Conservation (phyloP, 2,888 invertebrate species). For the Eupithecia inturbata region DNA sequence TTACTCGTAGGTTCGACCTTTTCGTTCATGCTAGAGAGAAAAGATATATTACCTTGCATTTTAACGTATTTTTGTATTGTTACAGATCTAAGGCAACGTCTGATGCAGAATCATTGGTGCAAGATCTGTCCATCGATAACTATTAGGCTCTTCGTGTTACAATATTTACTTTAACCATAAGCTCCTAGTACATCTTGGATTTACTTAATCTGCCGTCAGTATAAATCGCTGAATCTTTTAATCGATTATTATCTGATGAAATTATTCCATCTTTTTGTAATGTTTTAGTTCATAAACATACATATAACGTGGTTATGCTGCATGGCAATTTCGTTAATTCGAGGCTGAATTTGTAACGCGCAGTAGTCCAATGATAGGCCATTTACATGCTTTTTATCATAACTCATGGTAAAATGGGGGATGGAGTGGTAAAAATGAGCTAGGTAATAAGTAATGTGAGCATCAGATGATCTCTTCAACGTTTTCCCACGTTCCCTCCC, state of each 20-base stretch:
- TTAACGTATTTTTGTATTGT: conserved; percentile 54
- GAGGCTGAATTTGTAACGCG: conserved; percentile 60
- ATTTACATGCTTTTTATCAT: conserved; percentile 51
- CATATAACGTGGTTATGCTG: conserved; percentile 63
- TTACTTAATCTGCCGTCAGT: conserved; percentile 64
- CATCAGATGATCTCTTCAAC: conserved; percentile 57
- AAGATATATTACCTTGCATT: not conserved
- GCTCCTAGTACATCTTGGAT: conserved; percentile 47
- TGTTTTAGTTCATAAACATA: not conserved
- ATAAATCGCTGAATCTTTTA: conserved; percentile 59
- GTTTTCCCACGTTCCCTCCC: conserved; percentile 74
- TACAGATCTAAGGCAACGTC: conserved; percentile 71
- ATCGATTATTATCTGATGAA: conserved; percentile 14
- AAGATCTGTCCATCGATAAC: conserved; percentile 55
- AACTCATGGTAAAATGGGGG: conserved; percentile 60
- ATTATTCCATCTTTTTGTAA: conserved; percentile 35
- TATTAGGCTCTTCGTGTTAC: conserved; percentile 61
- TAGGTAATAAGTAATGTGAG: conserved; percentile 62
- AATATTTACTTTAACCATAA: conserved; percentile 9
- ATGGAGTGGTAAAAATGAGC: conserved; percentile 71
- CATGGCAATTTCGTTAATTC: conserved; percentile 66
- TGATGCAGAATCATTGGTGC: conserved; percentile 49
- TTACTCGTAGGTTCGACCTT: not conserved
- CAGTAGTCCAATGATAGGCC: conserved; percentile 49
- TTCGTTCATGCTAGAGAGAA: not conserved